phyloP scores from a whole-genome alignment of 2,888 invertebrate species.

The Electrophaes corylata region DNA sequence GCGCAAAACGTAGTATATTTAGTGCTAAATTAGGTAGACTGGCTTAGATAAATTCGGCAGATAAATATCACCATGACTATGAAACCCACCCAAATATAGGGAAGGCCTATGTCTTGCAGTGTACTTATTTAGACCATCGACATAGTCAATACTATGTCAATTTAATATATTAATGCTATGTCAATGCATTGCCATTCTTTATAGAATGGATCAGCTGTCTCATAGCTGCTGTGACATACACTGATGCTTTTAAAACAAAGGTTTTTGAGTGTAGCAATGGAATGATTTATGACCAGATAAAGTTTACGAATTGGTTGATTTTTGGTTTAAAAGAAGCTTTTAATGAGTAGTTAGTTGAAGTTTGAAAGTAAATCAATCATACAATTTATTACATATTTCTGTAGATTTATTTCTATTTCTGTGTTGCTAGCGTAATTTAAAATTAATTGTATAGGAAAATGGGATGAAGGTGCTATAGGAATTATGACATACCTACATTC shows the following conservation, averaged over 20 bases:
- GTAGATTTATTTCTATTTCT: slow-evolving; percentile 21
- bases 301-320: slow-evolving; percentile 46
- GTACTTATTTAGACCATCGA: too few relatives aligned
- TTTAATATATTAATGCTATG: too few relatives aligned
- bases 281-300: slow-evolving; percentile 49
- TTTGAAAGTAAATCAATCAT: slow-evolving; percentile 25
- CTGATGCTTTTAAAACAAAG: slow-evolving; percentile 46
- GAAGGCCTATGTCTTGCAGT: too few relatives aligned
- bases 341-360: slow-evolving; percentile 25
- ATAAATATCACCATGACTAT: too few relatives aligned
- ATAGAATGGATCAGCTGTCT: not conserved
- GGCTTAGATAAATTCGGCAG: too few relatives aligned
- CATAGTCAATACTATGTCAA: too few relatives aligned
- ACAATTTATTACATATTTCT: slow-evolving; percentile 26
- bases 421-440: not conserved
- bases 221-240: slow-evolving; percentile 3
- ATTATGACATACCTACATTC: too few relatives aligned
- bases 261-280: slow-evolving; percentile 42
- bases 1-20: too few relatives aligned
- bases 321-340: slow-evolving; percentile 38
- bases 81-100: too few relatives aligned
- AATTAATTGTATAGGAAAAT: not conserved
- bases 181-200: too few relatives aligned
- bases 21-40: too few relatives aligned
- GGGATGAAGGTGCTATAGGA: too few relatives aligned